Base-by-base conservation (phyloP, 2,888 invertebrate species). In the Hipparchia sbordonii region DNA sequence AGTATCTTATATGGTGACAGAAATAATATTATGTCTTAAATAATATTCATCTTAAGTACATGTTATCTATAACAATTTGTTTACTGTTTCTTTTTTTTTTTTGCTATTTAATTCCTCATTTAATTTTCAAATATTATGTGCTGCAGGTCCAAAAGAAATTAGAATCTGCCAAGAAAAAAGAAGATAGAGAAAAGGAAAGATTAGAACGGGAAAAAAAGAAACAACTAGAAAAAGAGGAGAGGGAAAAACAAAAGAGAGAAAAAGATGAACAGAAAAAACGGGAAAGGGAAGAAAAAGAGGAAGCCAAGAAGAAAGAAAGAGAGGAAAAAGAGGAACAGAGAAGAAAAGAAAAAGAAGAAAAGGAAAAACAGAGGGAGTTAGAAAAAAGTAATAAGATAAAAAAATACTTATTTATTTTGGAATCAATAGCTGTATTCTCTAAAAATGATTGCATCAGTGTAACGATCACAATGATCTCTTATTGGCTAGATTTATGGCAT, bases 131-230 rank as follows among this genome's bases (percentile, higher is more conserved):
- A 13, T n/a, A 13, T 7, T 56, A 8, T 56, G 56, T 61, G 10
- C 85, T 86, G 23, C 80, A 95, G 90, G 68, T 95, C 2, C 94
- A 95, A 82, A 96, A 94, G 81, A 95, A 94, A 82, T 73, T 94
- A 63, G 95, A 95, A 82, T 93, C 90, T 13, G 93, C 93, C 6
- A 95, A 95, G 80, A 95, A 93, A 82, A 93, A 87, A 60, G 95
- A 95, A 78, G 95, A 95, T 79, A 91, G 88, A 71, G 92, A 94
- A 76, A 93, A 89, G 79, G 89, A 94, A 82, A 93, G 86, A 85
- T 84, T 85, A 62, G 95, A 94, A 70, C 81, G 88, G 33, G 93
- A 94, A 57, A 87, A 87, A 74, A 90, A 91, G 77, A 89, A 82
- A 75, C 91, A 88, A 74, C 89, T 90, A 75, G 94, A 93, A 72